Evolutionary conservation across 2,113 vertebrate species (phyloP).

Genomic region (Rhabdornis inornatus): DNA sequence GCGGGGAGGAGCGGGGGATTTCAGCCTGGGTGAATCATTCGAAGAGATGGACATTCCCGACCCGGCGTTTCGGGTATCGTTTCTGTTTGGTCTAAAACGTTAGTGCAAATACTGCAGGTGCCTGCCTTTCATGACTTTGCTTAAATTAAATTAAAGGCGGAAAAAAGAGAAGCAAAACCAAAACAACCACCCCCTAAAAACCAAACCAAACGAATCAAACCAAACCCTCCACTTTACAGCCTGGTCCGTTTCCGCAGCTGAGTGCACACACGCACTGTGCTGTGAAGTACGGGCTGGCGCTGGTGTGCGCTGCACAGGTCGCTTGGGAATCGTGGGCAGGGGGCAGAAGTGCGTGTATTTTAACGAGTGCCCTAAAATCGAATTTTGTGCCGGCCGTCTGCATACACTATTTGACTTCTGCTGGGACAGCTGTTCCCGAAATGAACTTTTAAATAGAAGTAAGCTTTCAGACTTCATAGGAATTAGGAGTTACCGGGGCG

Average conservation of each 20-base stretch:
- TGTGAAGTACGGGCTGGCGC: accelerated
- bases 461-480: background rate
- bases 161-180: background rate
- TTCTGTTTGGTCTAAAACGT: background rate
- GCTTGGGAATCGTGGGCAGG: background rate
- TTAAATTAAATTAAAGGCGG: background rate
- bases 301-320: background rate
- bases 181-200: background rate
- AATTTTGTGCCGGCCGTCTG: background rate
- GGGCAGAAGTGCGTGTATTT: background rate
- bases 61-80: no score
- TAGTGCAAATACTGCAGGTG: background rate
- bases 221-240: background rate
- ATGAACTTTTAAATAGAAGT: background rate
- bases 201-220: background rate
- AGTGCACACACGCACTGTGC: accelerated
- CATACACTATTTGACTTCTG: background rate
- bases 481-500: background rate
- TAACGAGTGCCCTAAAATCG: background rate
- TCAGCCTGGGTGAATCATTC: accelerated
- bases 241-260: background rate
- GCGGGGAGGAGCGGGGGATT: background rate
- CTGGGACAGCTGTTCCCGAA: background rate
- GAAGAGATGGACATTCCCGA: background rate
- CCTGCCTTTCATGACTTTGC: background rate